Conservation (phyloP, 2,888 invertebrate species). For the Dasypogon diadema region DNA sequence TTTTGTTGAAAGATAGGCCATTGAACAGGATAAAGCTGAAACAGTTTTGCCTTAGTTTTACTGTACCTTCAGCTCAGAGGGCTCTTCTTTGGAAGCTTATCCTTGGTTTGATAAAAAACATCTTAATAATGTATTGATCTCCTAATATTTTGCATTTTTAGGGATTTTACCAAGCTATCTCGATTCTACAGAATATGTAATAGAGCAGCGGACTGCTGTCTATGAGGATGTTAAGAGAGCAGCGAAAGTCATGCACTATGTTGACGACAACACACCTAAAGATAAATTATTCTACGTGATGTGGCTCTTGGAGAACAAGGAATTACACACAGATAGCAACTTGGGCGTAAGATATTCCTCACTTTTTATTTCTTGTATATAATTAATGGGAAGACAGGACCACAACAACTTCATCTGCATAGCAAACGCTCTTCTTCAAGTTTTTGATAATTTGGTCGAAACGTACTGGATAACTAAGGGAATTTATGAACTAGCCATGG, state of each 20-base stretch:
- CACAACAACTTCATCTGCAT: constrained; percentile 75
- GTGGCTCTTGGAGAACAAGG: constrained; percentile 84
- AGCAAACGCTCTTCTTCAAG: constrained; percentile 77
- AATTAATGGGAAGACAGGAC: no score
- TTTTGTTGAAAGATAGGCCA: constrained; percentile 86
- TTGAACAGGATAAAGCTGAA: constrained; percentile 83
- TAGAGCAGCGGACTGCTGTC: constrained; percentile 79
- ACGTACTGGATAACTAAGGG: constrained; percentile 86
- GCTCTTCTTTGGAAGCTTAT: constrained; percentile 86
- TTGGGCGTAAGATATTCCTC: no score
- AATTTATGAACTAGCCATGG: constrained; percentile 78
- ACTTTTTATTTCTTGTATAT: no score
- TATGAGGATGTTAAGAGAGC: constrained; percentile 81
- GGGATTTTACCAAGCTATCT: constrained; percentile 83
- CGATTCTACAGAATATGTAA: constrained; percentile 81
- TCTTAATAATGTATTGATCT: no score
- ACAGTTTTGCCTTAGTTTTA: constrained; percentile 87
- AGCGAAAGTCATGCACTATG: constrained; percentile 76
- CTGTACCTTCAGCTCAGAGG: constrained; percentile 84
- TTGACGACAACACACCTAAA: constrained; percentile 75
- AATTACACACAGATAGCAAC: constrained; percentile 71
- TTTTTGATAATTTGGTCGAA: constrained; percentile 81
- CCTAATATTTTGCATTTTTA: no score
- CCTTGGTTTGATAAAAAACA: constrained; percentile 72
- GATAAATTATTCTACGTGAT: constrained; percentile 80